Base-by-base conservation (phyloP, 2,888 invertebrate species). In the Cactoblastis cactorum region DNA sequence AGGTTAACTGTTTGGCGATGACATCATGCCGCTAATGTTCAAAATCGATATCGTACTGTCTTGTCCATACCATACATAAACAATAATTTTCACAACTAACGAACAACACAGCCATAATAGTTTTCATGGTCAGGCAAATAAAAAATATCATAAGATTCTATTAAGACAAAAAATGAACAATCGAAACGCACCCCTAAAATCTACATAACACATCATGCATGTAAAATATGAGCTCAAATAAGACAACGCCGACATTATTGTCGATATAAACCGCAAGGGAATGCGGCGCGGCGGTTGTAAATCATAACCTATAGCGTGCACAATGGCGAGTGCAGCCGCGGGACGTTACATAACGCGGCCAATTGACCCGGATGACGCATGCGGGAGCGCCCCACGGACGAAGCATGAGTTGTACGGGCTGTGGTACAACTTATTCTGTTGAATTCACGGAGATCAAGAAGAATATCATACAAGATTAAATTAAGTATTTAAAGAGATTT, bases 361-460 rank as follows among this genome's bases (percentile, higher is more conserved):
- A 75, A 73, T 76, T 77, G 79, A 77, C 75, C 78, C 67, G 65
- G 67, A 75, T 77, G 77, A 76, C 77, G 74, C 66, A 66, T 49
- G 39, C 50, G 57, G 61, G 62, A 54, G 61, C 57, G 63, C 38
- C 47, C 22, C 12, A 4, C 39, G 6, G 39, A 41, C 39, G 22
- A 22, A 0, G 3, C 14, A 6, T 22, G n/a, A 1, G 22, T 9
- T 37, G 37, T 9, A 37, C 11, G 37, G 15, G 9, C 34, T 34
- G 17, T 37, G 3, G 14, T 22, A 22, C 8, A 28, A 9, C 28
- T 6, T 28, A 28, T 28, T 28, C 28, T 6, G 28, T n/a, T n/a
- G n/a, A n/a, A n/a, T n/a, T n/a, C n/a, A n/a, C n/a, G n/a, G n/a
- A n/a, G n/a, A n/a, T n/a, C n/a, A n/a, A n/a, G n/a, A n/a, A n/a